Base-by-base conservation (phyloP, 2,797 vertebrate genomes). In the Sebastes goodei region DNA sequence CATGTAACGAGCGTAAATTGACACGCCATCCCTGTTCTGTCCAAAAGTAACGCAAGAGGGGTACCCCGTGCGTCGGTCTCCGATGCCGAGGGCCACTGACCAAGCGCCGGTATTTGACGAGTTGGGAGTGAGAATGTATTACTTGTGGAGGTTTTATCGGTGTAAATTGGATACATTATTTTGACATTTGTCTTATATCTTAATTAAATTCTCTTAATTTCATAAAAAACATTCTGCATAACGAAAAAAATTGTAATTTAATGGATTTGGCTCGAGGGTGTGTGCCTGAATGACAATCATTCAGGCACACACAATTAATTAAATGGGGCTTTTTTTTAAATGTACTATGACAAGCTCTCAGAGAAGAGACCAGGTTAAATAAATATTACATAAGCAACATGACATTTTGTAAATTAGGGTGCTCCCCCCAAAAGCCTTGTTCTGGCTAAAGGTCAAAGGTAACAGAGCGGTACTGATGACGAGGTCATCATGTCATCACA, bases 401-500 rank as follows among this genome's bases (percentile, higher is more conserved):
- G 46, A 56, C 21, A 52, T 20, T 29, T 46, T 74, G 56, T 35
- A 71, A 76, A 80, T 66, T 1, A 64, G 52, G 61, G 61, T n/a
- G 12, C 23, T 52, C 29, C 14, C 17, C 14, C 10, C 25, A 25
- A 27, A 64, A n/a, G 23, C 20, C 33, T 60, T 10, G 17, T 60
- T 70, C 56, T 38, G 68, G 29, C 33, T 60, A 52, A 66, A 88
- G 84, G 86, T 92, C 75, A 90, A 84, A 89, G 77, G 84, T 88
- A 17, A 60, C 5, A 20, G 55, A 78, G 59, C 5, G 11, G 80
- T 10, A 12, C 74, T 76, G 77, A 75, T 75, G 65, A 32, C 33
- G 57, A 81, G 92, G 89, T 93, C 88, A 90, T 74, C 35, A 30
- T 84, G 90, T 89, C 91, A 90, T 89, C 85, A 89, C 83, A 87